phyloP scores from a whole-genome alignment of 2,888 invertebrate genomes.

The Adelphocoris suturalis region DNA sequence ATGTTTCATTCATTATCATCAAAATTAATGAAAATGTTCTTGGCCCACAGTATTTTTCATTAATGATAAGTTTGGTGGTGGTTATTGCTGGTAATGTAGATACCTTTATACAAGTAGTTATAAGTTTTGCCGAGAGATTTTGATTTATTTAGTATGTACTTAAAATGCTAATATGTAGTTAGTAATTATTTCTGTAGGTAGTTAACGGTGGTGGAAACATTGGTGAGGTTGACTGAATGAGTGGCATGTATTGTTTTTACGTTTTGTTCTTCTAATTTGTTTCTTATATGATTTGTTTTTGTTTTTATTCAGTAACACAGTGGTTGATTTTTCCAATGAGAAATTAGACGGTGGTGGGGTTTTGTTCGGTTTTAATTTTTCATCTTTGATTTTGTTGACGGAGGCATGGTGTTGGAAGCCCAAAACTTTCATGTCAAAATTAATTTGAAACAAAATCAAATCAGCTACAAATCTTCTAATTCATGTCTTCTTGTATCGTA shows the following conservation, averaged over 20 bases:
- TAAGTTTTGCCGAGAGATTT: conserved; percentile 9
- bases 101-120: background rate
- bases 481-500: conserved; percentile 65
- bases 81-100: background rate
- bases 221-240: conserved; percentile 34
- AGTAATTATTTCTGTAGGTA: background rate
- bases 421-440: conserved; percentile 60
- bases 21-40: too few species aligned
- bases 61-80: too few species aligned
- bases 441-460: conserved; percentile 42
- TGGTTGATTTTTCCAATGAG: background rate
- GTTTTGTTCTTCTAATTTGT: conserved; percentile 12
- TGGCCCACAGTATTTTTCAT: too few species aligned
- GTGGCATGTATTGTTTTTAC: conserved; percentile 38
- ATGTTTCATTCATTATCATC: too few species aligned
- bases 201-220: conserved; percentile 41
- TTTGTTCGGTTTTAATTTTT: background rate
- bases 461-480: conserved; percentile 64
- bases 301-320: background rate
- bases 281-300: background rate
- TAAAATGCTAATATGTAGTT: background rate
- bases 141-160: background rate
- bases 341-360: conserved; percentile 29
- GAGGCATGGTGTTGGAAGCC: conserved; percentile 55
- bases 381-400: conserved; percentile 7